Percentiles rank a stretch among this genome's conserved stretches.
Conservation (phyloP, 1,140 invertebrate genomes). For the Aculops lycopersici region DNA sequence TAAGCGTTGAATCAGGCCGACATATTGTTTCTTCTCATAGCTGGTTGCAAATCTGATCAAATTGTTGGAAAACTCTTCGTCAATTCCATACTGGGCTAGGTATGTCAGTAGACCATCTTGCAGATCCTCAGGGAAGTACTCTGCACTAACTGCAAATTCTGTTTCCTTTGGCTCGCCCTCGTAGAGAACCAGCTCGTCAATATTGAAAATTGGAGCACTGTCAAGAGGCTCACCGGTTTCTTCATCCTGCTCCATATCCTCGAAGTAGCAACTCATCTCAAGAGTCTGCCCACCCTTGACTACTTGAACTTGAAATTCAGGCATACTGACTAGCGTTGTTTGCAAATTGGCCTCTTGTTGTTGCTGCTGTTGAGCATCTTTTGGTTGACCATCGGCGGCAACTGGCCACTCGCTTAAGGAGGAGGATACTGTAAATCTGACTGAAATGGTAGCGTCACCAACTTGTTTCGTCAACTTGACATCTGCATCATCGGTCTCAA, state of each 20-base stretch:
- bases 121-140: constrained; percentile 56
- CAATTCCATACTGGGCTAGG: constrained; percentile 63
- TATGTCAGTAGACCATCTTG: constrained; percentile 75
- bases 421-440: constrained; percentile 59
- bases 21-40: constrained; percentile 61
- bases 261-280: constrained; percentile 44
- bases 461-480: constrained; percentile 34
- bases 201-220: constrained; percentile 27
- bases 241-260: constrained; percentile 21
- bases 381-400: constrained; percentile 28
- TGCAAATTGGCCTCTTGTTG: background rate
- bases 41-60: constrained; percentile 46
- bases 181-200: constrained; percentile 52
- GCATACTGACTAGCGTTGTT: constrained; percentile 20
- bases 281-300: constrained; percentile 29
- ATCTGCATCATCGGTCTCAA: constrained; percentile 36
- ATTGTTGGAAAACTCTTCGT: constrained; percentile 60
- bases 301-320: constrained; percentile 49
- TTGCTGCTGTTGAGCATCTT: constrained; percentile 12
- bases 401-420: constrained; percentile 39
- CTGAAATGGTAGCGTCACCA: constrained; percentile 40
- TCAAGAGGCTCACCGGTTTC: constrained; percentile 22
- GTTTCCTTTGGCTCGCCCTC: constrained; percentile 47
- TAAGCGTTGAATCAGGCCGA: constrained; percentile 43
- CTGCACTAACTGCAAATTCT: constrained; percentile 49